Evolutionary conservation across 2,797 vertebrate species (phyloP).

Genomic region (Chelonia mydas): DNA sequence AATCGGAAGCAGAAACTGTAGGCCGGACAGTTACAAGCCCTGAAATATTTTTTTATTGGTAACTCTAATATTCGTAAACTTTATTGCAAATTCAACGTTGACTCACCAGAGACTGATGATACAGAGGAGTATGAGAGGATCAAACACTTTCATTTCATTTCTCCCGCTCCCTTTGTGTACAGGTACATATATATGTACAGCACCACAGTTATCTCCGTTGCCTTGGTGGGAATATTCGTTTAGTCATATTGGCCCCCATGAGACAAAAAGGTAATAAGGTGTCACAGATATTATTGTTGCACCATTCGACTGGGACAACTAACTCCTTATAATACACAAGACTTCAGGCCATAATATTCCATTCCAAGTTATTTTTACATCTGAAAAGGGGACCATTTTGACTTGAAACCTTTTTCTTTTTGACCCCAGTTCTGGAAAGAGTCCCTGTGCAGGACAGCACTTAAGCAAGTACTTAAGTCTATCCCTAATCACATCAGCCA

Average conservation of each 20-base stretch:
- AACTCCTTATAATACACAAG: background rate
- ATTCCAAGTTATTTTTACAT: background rate
- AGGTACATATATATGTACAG: background rate
- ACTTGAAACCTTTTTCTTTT: background rate
- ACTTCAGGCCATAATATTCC: background rate
- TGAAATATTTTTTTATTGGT: background rate
- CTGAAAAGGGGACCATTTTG: background rate
- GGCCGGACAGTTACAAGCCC: background rate
- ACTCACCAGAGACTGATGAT: background rate
- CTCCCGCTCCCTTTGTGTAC: background rate
- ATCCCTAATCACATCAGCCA: too few species aligned
- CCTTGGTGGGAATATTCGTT: slow-evolving; percentile 5
- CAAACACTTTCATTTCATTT: background rate
- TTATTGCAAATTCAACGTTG: slow-evolving; percentile 9
- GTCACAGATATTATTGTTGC: background rate
- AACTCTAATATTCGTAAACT: background rate
- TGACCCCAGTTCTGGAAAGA: background rate
- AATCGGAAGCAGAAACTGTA: slow-evolving; percentile 61
- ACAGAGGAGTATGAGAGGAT: background rate
- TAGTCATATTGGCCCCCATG: background rate
- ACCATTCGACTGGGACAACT: background rate
- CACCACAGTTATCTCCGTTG: background rate
- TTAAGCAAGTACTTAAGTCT: background rate
- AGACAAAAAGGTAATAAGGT: background rate
- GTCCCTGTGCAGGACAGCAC: accelerated